Evolutionary conservation across 1,140 invertebrate genomes (phyloP), one percentile per base, ranked within the genome.

Genomic region (Sitodiplosis mosellana): DNA sequence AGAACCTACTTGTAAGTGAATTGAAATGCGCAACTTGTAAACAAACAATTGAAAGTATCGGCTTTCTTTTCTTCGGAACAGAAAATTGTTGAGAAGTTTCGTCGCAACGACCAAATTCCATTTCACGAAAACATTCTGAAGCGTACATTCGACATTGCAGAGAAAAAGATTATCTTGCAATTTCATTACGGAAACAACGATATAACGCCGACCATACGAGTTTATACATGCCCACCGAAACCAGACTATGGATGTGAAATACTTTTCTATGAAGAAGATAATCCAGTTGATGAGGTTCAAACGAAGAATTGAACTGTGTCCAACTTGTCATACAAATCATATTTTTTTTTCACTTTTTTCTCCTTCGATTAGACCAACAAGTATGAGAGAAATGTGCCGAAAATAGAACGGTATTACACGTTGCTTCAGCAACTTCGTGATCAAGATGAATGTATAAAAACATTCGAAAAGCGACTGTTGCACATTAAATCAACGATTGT

Each of bases 131-230:
- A 85, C 48, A 67, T 86, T 17, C 76, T 76, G 15, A 68, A 72
- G n/a, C 70, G 75, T 34, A 74, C 73, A 42, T 83, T 80, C 54
- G 63, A 70, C 43, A 67, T 80, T 2, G 56, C 62, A 21, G 70
- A 74, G 0, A 71, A 76, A 33, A 73, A 77, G 53, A 81, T 84
- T 49, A 60, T 69, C 17, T 49, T 85, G 0, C 67, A 77, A 46
- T 82, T 75, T 58, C 81, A 84, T 57, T 83, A 83, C 50, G 72
- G 69, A 0, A 68, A 72, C 46, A 75, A 73, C n/a, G 73, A 73
- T 49, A 69, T 80, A 1, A 79, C 78, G 0, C 76, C 78, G 46
- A 72, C 76, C 1, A 77, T 69, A 0, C 68, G 77, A 38, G 70
- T 63, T 33, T 83, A 77, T 50, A 65, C 71, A 0, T 83, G 82